phyloP scores from a whole-genome alignment of 1,140 invertebrate genomes.

The Trigoniulus corallinus region DNA sequence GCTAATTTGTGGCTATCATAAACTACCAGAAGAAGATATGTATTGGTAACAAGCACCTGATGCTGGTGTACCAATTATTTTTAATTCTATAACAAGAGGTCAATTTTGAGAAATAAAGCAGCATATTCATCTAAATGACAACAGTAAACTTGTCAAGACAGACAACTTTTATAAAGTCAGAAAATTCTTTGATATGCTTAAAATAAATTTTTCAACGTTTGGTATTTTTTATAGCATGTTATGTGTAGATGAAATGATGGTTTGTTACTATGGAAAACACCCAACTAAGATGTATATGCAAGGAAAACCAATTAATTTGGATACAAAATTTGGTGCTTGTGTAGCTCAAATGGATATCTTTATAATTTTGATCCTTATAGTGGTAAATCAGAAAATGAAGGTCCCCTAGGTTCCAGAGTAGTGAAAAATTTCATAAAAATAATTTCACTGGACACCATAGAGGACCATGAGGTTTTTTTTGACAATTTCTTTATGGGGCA shows the following conservation, averaged over 20 bases:
- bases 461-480: no score
- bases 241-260: constrained; percentile 12
- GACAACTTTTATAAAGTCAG: constrained; percentile 20
- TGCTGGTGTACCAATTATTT: constrained; percentile 11
- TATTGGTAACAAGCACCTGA: no score
- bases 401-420: no score
- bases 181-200: constrained; percentile 15
- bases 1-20: background rate
- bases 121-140: no score
- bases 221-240: constrained; percentile 9
- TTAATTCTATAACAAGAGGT: constrained; percentile 12
- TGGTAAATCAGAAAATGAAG: background rate
- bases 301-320: constrained; percentile 15
- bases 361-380: background rate
- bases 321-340: constrained; percentile 11
- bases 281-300: constrained; percentile 12
- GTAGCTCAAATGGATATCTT: background rate
- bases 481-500: no score
- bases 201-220: constrained; percentile 16
- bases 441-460: no score
- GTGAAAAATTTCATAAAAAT: no score
- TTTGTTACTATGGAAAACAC: constrained; percentile 13
- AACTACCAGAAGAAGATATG: background rate
- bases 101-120: constrained; percentile 14
- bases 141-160: constrained; percentile 15